Evolutionary conservation across 2,888 invertebrate genomes (phyloP), one percentile per base, ranked within the genome.

Genomic region (Campoplex nolae): DNA sequence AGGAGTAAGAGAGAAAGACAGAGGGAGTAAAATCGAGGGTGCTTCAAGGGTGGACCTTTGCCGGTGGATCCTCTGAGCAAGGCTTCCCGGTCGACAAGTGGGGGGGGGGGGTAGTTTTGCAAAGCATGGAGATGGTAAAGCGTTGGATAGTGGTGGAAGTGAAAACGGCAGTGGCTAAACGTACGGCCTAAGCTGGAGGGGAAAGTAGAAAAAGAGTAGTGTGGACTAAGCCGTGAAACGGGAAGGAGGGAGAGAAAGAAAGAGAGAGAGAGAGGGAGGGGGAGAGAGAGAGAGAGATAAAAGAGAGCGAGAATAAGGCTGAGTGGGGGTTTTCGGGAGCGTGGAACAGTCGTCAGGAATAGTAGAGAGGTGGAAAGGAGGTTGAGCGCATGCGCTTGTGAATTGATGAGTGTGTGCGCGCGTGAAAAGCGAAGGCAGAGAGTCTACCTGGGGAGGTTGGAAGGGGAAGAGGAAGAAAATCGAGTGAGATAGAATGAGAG

Each of bases 91-190:
- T 48, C 18, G 13, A 13, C 56, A 11, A 70, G 74, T 68, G 82
- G 51, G 51, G 62, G 56, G 56, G 68, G 67, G 62, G 56, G 68
- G 67, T 68, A 58, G 75, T 75, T 45, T 79, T 62, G 76, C 13
- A 77, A 88, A 82, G 87, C 86, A 87, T 68, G 89, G 89, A 90
- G 91, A 62, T 80, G 81, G 81, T 28, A 81, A 67, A 74, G 62
- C 45, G 58, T 56, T 42, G 9, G n/a, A 28, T 0, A 32, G 68
- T 45, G 76, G 76, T 70, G 81, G 81, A 58, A 70, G 75, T 67
- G 56, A 54, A 74, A 75, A 75, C 67, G 74, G 74, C 82, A 48
- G 75, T 70, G 58, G 54, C 8, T 32, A 73, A 70, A 58, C 35
- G 81, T 48, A 67, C 67, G 58, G 56, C 75, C 73, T 48, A 42